Evolutionary conservation across 2,797 vertebrate species (phyloP).

Genomic region (Microhierax caerulescens): DNA sequence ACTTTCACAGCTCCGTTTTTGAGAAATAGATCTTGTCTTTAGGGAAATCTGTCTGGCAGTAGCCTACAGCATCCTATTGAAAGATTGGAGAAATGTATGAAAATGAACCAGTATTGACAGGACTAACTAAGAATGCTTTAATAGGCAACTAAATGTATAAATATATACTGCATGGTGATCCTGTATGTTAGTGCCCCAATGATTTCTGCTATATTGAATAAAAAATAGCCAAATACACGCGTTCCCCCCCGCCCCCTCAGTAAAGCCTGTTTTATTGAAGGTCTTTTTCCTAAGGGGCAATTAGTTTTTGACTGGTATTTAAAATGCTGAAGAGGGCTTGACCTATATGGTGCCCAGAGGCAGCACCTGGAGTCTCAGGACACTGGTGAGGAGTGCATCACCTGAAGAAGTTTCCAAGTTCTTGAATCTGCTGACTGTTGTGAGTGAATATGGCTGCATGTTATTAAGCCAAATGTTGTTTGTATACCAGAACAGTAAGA

Average conservation of each 20-base stretch:
- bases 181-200: fast-evolving
- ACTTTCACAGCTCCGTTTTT: neutral
- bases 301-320: neutral
- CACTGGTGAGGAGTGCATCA: fast-evolving
- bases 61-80: neutral
- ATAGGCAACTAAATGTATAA: neutral
- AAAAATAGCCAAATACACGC: neutral
- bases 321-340: neutral
- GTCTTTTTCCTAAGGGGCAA: fast-evolving
- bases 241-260: neutral
- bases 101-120: neutral
- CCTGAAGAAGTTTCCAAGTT: neutral
- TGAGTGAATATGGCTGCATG: neutral
- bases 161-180: neutral
- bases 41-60: neutral
- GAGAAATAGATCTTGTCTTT: neutral
- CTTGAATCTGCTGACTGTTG: neutral
- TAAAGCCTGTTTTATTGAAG: neutral
- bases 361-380: fast-evolving
- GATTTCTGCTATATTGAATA: neutral
- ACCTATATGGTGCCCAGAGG: neutral
- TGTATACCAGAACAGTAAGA: neutral
- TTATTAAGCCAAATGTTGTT: neutral
- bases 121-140: neutral
- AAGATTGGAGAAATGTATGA: neutral